A percentile compares a stretch with the other conserved stretches of the same genome.
These are phyloP conservation scores for Calcarius lapponicus DNA, from an alignment of 2,797 vertebrate genomes.

Conservation along the genomic window DNA sequence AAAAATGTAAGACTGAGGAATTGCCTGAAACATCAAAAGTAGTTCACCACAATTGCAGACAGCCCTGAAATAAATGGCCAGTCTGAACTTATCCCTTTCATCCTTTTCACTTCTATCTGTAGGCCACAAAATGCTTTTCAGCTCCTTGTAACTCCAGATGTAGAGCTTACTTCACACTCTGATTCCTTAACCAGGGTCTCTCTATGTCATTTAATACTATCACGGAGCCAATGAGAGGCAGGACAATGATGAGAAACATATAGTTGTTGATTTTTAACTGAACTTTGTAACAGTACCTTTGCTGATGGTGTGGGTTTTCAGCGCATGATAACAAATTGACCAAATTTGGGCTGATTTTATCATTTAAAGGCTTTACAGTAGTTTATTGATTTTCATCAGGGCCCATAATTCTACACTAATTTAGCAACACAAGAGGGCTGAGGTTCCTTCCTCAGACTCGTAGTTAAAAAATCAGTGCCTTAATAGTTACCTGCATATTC, in stretches of 20 bases:
- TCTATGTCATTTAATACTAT: not conserved
- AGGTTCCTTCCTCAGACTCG: not conserved
- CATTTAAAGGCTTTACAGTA: not conserved
- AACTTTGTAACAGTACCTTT: not conserved
- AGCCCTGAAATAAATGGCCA: not conserved
- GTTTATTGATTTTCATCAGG: not conserved
- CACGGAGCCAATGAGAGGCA: not conserved
- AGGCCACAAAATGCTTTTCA: not conserved
- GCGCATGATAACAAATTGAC: not conserved
- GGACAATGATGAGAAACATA: not conserved
- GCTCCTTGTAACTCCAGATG: not conserved
- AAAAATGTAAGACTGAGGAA: not conserved
- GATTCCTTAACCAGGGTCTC: not conserved
- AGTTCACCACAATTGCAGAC: not conserved
- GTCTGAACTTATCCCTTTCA: not conserved
- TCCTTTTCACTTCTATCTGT: not conserved
- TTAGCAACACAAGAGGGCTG: not conserved
- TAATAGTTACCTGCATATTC: not conserved
- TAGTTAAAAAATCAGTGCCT: not conserved
- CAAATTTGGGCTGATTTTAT: not conserved
- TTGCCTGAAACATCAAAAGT: not conserved
- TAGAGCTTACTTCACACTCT: not conserved
- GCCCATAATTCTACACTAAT: not conserved
- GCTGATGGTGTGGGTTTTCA: not conserved
- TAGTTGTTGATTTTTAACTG: not conserved